Conservation (phyloP, 2,888 invertebrate genomes). For the Leptinotarsa tumamoca region DNA sequence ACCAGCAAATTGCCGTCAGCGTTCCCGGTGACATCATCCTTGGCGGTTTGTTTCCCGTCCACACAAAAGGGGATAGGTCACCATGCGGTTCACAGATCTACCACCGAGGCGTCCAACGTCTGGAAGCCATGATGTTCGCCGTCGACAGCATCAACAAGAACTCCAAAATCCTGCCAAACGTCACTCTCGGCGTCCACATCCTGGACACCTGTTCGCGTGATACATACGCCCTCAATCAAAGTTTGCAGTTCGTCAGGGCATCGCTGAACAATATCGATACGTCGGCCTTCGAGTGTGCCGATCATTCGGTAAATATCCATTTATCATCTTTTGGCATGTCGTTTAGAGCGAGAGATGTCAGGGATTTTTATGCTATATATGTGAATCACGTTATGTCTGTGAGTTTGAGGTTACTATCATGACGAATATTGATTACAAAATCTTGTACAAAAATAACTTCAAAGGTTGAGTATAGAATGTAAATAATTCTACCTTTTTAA, state of each 20-base stretch:
- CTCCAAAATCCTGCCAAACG: slow-evolving; percentile 68
- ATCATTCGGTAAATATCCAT: slow-evolving; percentile 62
- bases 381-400: too few species aligned
- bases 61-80: slow-evolving; percentile 69
- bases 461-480: too few species aligned
- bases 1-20: slow-evolving; percentile 61
- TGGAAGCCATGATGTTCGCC: slow-evolving; percentile 74
- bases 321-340: background rate
- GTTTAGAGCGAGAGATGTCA: too few species aligned
- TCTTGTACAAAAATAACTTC: too few species aligned
- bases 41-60: slow-evolving; percentile 74
- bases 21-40: slow-evolving; percentile 71
- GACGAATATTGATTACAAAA: too few species aligned
- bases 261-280: slow-evolving; percentile 67
- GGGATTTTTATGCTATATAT: too few species aligned
- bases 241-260: slow-evolving; percentile 72
- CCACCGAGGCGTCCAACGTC: slow-evolving; percentile 73
- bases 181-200: slow-evolving; percentile 71
- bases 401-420: too few species aligned
- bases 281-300: slow-evolving; percentile 67
- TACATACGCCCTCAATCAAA: slow-evolving; percentile 73
- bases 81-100: slow-evolving; percentile 69
- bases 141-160: slow-evolving; percentile 71
- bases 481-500: too few species aligned
- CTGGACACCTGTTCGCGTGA: slow-evolving; percentile 74